Evolutionary conservation across 2,888 invertebrate species (phyloP).

Genomic region (Drosophila neonasuta): DNA sequence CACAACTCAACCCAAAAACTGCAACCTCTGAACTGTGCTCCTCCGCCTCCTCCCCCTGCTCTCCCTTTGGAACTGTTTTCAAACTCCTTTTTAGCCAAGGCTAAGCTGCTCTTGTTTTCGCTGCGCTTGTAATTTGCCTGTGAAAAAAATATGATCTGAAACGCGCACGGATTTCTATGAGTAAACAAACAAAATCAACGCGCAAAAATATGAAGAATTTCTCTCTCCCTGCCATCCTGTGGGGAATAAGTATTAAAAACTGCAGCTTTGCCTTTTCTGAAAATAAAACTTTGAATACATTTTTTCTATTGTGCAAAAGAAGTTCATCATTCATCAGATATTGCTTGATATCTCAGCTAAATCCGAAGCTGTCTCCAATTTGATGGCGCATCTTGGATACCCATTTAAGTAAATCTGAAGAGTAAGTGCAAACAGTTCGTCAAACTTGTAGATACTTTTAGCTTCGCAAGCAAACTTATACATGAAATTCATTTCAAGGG

Average conservation of each 20-base stretch:
- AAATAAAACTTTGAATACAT: background rate
- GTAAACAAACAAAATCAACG: conserved; percentile 56
- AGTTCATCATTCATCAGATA: background rate
- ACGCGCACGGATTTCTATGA: conserved; percentile 62
- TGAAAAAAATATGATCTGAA: conserved; percentile 65
- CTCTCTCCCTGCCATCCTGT: background rate
- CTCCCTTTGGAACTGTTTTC: conserved; percentile 5
- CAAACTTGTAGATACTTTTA: conserved; percentile 62
- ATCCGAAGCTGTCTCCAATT: background rate
- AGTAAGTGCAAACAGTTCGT: conserved; percentile 52
- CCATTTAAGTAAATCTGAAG: conserved; percentile 19
- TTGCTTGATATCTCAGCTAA: background rate
- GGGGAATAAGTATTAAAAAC: conserved; percentile 4
- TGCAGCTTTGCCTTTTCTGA: background rate
- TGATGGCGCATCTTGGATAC: conserved; percentile 24
- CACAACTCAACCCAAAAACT: conserved; percentile 54
- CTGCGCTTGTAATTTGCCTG: conserved; percentile 70
- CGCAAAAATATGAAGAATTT: conserved; percentile 18
- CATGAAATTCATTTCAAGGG: conserved; percentile 58
- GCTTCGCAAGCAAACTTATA: conserved; percentile 54
- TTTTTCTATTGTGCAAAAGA: background rate
- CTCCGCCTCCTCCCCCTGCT: background rate
- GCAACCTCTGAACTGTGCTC: conserved; percentile 35
- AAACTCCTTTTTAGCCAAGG: conserved; percentile 37
- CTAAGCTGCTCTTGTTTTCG: conserved; percentile 62